Conservation (phyloP, 2,113 vertebrate species). For the Tragelaphus scriptus region DNA sequence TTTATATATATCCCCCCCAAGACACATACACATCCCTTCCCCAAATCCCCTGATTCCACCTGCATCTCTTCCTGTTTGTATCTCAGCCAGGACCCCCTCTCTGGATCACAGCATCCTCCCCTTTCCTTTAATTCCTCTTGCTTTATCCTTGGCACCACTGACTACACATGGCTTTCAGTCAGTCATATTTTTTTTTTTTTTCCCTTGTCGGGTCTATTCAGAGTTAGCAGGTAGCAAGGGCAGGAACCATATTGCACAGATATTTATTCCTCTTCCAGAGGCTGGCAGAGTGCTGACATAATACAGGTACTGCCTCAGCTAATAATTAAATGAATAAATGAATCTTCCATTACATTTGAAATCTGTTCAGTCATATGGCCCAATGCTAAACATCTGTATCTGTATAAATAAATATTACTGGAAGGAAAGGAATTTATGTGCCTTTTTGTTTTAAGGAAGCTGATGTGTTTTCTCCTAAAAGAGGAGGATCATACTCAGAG, state of each 20-base stretch:
- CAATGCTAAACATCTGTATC: background rate
- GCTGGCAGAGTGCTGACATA: background rate
- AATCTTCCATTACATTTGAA: constrained; percentile 32
- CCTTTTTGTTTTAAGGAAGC: background rate
- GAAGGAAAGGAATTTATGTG: background rate
- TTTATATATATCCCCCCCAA: background rate
- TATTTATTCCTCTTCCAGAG: background rate
- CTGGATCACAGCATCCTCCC: background rate
- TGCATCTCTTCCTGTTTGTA: background rate
- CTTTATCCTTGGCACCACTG: background rate
- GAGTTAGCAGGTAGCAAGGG: background rate
- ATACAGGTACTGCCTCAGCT: background rate
- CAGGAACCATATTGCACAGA: background rate
- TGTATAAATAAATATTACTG: background rate
- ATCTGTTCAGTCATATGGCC: constrained; percentile 35
- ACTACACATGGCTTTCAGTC: background rate
- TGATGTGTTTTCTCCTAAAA: background rate
- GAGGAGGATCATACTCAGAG: background rate
- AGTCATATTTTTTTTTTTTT: background rate
- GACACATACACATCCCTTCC: background rate
- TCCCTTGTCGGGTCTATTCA: background rate
- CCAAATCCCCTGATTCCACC: background rate
- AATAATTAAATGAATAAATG: constrained; percentile 45
- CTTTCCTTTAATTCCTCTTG: background rate
- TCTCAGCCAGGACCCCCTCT: background rate